These are phyloP conservation scores for Ostrea edulis DNA, from an alignment of 1,140 invertebrate species.

Conservation along the genomic window DNA sequence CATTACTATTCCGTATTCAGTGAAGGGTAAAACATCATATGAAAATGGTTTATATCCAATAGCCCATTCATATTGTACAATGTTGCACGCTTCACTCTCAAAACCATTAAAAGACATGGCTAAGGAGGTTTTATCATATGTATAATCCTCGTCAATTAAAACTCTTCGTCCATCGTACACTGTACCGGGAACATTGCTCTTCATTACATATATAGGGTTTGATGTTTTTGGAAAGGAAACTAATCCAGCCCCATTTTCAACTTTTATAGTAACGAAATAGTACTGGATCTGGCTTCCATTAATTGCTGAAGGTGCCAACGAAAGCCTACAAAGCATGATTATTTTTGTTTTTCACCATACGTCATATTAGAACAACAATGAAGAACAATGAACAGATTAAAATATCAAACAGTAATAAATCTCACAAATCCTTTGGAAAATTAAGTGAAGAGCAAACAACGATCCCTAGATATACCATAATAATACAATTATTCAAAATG, in stretches of 20 bases:
- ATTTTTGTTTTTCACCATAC: too few relatives aligned
- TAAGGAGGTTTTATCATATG: constrained; percentile 57
- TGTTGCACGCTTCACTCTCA: constrained; percentile 63
- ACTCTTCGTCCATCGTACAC: constrained; percentile 59
- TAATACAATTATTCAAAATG: too few relatives aligned
- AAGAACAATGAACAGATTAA: too few relatives aligned
- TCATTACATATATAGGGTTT: constrained; percentile 56
- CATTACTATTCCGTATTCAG: constrained; percentile 58
- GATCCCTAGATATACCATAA: too few relatives aligned
- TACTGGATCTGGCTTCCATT: not conserved
- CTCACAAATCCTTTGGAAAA: too few relatives aligned
- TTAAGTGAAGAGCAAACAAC: too few relatives aligned
- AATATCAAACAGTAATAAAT: too few relatives aligned
- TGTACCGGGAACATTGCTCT: constrained; percentile 58
- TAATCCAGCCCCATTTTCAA: constrained; percentile 58
- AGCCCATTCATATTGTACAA: constrained; percentile 64
- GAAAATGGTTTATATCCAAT: constrained; percentile 60
- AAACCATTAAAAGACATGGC: constrained; percentile 63
- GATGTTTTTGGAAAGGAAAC: constrained; percentile 40
- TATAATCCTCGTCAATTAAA: constrained; percentile 53
- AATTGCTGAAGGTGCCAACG: not conserved
- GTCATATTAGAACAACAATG: too few relatives aligned
- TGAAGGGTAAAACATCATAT: constrained; percentile 60
- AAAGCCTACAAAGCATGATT: not conserved
- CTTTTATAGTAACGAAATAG: constrained; percentile 54